A percentile compares a stretch with the other conserved stretches of the same genome.
phyloP scores from a whole-genome alignment of 2,797 vertebrate genomes.

The Mallotus villosus region DNA sequence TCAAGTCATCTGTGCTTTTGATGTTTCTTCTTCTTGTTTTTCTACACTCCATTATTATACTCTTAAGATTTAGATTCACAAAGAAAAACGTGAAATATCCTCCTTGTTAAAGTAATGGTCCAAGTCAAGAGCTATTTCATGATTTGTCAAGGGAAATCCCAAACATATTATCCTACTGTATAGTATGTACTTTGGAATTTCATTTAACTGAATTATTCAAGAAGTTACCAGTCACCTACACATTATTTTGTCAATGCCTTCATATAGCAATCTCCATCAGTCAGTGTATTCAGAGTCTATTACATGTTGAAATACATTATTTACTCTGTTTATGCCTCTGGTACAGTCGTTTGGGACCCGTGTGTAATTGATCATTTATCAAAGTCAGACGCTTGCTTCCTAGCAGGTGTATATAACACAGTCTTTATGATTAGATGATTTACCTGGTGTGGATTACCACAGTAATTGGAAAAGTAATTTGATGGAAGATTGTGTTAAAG shows the following conservation, averaged over 20 bases:
- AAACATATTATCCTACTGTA: too few relatives aligned
- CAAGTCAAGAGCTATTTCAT: too few relatives aligned
- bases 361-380: slow-evolving; percentile 26
- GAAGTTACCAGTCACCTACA: neutral
- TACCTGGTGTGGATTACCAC: neutral
- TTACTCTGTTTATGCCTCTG: slow-evolving; percentile 26
- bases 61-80: too few relatives aligned
- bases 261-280: slow-evolving; percentile 17
- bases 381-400: slow-evolving; percentile 8
- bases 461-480: neutral
- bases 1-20: neutral
- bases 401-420: neutral
- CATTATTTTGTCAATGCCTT: neutral
- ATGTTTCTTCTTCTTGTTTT: neutral
- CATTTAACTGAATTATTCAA: neutral
- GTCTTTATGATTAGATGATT: neutral
- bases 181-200: too few relatives aligned
- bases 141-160: too few relatives aligned
- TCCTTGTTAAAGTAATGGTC: too few relatives aligned
- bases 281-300: slow-evolving; percentile 24
- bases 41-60: too few relatives aligned
- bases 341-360: neutral
- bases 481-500: too few relatives aligned
- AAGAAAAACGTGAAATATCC: too few relatives aligned
- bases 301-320: slow-evolving; percentile 33